These are phyloP conservation scores for Microplitis manilae DNA, from an alignment of 2,888 invertebrate species.

Conservation along the genomic window DNA sequence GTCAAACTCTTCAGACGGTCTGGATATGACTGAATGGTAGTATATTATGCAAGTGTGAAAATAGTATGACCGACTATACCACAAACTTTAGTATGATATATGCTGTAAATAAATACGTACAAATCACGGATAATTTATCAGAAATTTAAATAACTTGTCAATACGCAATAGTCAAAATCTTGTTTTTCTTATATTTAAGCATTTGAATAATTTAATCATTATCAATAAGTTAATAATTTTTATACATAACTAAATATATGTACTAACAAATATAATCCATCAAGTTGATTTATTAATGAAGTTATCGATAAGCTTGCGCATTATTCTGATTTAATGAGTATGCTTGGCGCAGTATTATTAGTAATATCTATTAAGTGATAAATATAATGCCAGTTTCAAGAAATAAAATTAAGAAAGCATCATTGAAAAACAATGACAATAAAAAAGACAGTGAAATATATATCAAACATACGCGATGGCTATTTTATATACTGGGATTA, in stretches of 20 bases:
- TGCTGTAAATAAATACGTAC: neutral
- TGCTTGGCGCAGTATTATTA: neutral
- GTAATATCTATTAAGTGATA: neutral
- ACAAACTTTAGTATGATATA: neutral
- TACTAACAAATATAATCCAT: neutral
- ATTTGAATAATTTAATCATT: too few species aligned
- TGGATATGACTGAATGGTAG: too few species aligned
- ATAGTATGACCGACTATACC: neutral
- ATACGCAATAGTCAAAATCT: too few species aligned
- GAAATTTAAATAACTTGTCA: too few species aligned
- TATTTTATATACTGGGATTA: slow-evolving; percentile 26
- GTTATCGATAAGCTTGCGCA: neutral
- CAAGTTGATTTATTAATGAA: neutral
- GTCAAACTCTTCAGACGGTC: too few species aligned
- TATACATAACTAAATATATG: neutral
- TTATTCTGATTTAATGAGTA: neutral
- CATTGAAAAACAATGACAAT: neutral
- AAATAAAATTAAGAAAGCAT: neutral
- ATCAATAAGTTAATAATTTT: too few species aligned
- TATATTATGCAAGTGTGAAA: neutral
- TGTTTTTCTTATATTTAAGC: too few species aligned
- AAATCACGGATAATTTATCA: neutral
- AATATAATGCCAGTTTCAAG: neutral
- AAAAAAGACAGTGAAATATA: slow-evolving; percentile 1
- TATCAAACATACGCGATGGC: slow-evolving; percentile 16